Evolutionary conservation across 2,888 invertebrate species (phyloP), one percentile per base, ranked within the genome.

Genomic region (Cosmia pyralina): DNA sequence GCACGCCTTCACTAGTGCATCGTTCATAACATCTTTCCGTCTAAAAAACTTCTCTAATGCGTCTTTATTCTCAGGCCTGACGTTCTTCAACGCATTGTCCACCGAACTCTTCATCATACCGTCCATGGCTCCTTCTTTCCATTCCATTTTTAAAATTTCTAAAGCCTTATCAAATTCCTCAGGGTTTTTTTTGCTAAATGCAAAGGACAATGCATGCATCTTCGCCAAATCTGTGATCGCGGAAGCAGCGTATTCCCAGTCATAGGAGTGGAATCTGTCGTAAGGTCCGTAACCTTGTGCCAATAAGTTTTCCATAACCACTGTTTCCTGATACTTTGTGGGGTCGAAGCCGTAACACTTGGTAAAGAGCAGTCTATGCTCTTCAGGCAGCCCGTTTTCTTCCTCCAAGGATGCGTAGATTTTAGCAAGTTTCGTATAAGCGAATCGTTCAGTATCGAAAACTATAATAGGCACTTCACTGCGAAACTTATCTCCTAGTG

Each of bases 181-280:
- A n/a, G 72, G 65, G 11, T 88, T 28, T 53, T 89, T 87, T 48
- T 87, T 85, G n/a, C 79, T 82, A 68, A 88, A 87, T 0, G 91
- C 92, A 34, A 92, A 87, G 0, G 93, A 92, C 3, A 92, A 80
- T 0, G 93, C 92, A 71, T 94, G 94, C 19, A 92, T 83, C 72
- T 90, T 91, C 0, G 91, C 93, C 44, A 93, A 71, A 5, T 87
- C 88, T 22, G 75, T 82, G 0, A 90, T 60, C 0, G 89, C 83
- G 0, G 84, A 5, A 11, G 68, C 71, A 11, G 82, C 81, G 50
- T 82, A 83, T 13, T 62, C 71, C 81, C 86, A 88, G 28, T 87
- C 81, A 15, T 89, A 59, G 6, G 87, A 68, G 53, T 76, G 74
- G 50, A 86, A 79, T 77, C 88, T 85, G 38, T 90, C 83, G 63